A percentile compares a stretch with the other conserved stretches of the same genome.
Conservation (phyloP, 2,888 invertebrate species). For the Carabus problematicus region DNA sequence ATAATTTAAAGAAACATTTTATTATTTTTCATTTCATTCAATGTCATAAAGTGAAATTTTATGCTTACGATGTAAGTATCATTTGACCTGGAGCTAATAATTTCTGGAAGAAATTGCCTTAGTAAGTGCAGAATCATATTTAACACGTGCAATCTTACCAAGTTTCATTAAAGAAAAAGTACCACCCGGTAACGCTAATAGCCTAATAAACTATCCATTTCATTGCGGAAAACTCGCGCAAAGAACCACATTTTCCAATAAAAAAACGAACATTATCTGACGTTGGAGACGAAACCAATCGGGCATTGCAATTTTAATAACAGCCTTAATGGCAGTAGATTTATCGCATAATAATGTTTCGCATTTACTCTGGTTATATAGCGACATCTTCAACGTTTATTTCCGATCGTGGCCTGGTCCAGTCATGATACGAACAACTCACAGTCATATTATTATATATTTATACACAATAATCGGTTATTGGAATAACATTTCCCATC, state of each 20-base stretch:
- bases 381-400: not conserved
- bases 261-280: conserved; percentile 1
- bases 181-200: conserved; percentile 17
- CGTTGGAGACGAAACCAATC: conserved; percentile 6
- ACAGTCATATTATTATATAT: not conserved
- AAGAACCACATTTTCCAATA: conserved; percentile 13
- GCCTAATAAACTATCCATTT: conserved; percentile 26
- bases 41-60: too few relatives aligned
- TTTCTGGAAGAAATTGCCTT: conserved; percentile 10
- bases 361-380: conserved; percentile 1
- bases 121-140: conserved; percentile 23
- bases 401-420: not conserved
- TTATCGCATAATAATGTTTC: conserved; percentile 16
- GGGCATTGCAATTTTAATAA: conserved; percentile 16
- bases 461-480: conserved; percentile 2
- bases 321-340: conserved; percentile 14
- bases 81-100: conserved; percentile 1
- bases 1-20: too few relatives aligned
- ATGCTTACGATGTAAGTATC: not conserved
- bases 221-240: conserved; percentile 18
- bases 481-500: not conserved
- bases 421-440: not conserved
- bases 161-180: conserved; percentile 22
- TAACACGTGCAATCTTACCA: conserved; percentile 20
- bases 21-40: too few relatives aligned